Evolutionary conservation across 2,113 vertebrate species (phyloP).

Genomic region (Prunella himalayana): DNA sequence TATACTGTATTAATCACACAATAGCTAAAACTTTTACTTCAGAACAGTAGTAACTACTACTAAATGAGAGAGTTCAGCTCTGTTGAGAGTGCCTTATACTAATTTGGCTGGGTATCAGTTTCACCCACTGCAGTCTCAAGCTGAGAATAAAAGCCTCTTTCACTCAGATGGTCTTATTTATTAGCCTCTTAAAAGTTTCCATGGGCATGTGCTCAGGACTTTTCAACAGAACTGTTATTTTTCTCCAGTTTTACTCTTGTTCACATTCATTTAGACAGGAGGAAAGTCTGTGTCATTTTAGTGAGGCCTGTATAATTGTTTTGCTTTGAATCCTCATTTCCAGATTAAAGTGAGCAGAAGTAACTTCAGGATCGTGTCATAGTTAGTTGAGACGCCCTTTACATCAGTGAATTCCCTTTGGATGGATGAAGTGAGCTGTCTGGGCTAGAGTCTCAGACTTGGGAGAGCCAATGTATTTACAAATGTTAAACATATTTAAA

Average conservation of each 20-base stretch:
- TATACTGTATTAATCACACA: not conserved
- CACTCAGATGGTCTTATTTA: conserved; percentile 37
- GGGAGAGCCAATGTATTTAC: not conserved
- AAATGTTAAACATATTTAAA: not conserved
- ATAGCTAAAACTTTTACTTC: not conserved
- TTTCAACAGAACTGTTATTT: conserved; percentile 33
- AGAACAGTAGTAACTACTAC: not conserved
- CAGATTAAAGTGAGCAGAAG: not conserved
- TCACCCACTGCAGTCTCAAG: conserved; percentile 1
- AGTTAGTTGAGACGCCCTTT: not conserved
- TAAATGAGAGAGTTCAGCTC: not conserved
- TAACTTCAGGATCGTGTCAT: not conserved
- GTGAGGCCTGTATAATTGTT: not conserved
- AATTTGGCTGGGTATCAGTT: conserved; percentile 22
- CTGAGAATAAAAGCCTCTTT: conserved; percentile 55
- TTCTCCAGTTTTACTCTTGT: conserved; percentile 1
- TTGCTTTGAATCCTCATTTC: not conserved
- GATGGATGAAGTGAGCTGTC: not conserved
- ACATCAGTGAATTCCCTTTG: not conserved
- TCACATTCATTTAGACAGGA: conserved; percentile 20
- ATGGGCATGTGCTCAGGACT: not conserved
- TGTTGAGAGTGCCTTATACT: conserved; percentile 1
- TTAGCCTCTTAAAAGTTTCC: conserved; percentile 59
- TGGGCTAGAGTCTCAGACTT: not conserved
- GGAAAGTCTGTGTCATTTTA: conserved; percentile 2